Conservation (phyloP, 2,797 vertebrate species). For the Orientallactaga sibirica region DNA sequence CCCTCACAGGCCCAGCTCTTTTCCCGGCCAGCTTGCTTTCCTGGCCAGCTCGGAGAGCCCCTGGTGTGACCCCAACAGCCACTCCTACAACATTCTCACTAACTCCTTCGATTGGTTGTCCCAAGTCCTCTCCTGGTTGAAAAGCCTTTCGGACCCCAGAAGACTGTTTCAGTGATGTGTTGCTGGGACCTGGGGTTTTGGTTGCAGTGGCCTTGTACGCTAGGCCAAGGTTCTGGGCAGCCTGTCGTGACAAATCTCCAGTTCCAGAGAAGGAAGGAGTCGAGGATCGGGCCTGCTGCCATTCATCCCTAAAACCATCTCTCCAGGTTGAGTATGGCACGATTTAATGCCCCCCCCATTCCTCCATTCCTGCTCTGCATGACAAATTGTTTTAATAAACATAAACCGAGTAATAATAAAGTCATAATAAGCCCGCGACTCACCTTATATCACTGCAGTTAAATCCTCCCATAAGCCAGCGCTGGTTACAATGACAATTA, state of each 20-base stretch:
- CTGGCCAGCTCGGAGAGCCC: background rate
- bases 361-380: constrained; percentile 99
- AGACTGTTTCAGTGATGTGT: constrained; percentile 65
- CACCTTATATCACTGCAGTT: constrained; percentile 99
- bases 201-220: constrained; percentile 68
- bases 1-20: constrained; percentile 80
- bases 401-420: constrained; percentile 99
- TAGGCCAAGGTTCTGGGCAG: constrained; percentile 91
- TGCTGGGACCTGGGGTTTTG: background rate
- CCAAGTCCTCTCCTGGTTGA: constrained; percentile 86
- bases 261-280: background rate
- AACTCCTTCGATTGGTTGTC: constrained; percentile 84
- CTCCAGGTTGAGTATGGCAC: constrained; percentile 95
- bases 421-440: constrained; percentile 99
- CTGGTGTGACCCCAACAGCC: constrained; percentile 64
- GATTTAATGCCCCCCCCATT: constrained; percentile 99
- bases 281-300: constrained; percentile 87
- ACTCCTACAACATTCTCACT: constrained; percentile 80
- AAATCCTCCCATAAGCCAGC: constrained; percentile 98
- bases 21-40: constrained; percentile 75
- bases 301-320: constrained; percentile 99
- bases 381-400: constrained; percentile 99
- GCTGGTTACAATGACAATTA: constrained; percentile 99
- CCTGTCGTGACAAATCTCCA: constrained; percentile 90
- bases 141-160: constrained; percentile 85